Conservation (phyloP, 2,888 invertebrate species). For the Polietes domitor region DNA sequence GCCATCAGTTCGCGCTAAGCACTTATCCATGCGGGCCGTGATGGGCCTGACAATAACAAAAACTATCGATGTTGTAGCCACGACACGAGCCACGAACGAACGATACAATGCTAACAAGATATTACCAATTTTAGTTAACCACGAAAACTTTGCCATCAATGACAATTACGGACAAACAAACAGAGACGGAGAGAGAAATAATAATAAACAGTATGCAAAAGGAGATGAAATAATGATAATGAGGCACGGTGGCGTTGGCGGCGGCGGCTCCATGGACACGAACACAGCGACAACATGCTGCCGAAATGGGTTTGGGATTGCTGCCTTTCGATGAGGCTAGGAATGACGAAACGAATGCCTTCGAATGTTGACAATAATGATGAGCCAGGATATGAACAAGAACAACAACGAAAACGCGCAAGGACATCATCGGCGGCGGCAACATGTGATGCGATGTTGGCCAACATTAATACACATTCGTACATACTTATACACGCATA, state of each 20-base stretch:
- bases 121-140: slow-evolving; percentile 56
- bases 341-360: slow-evolving; percentile 43
- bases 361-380: slow-evolving; percentile 62
- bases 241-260: neutral
- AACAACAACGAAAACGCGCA: neutral
- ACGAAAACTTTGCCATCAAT: slow-evolving; percentile 63
- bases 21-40: neutral
- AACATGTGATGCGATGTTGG: slow-evolving; percentile 62
- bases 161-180: slow-evolving; percentile 39
- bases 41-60: neutral
- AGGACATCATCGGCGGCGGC: slow-evolving; percentile 29
- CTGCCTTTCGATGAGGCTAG: neutral
- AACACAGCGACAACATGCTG: slow-evolving; percentile 11
- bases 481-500: slow-evolving; percentile 5
- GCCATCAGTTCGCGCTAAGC: neutral
- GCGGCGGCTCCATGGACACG: neutral
- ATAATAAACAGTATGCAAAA: slow-evolving; percentile 36
- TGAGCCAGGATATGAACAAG: slow-evolving; percentile 55
- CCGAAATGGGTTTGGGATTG: neutral
- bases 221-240: slow-evolving; percentile 31
- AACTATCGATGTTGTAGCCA: slow-evolving; percentile 39
- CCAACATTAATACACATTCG: slow-evolving; percentile 53
- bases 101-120: slow-evolving; percentile 45
- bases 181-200: slow-evolving; percentile 20
- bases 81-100: slow-evolving; percentile 10